These are phyloP conservation scores for Ceratina australensis DNA, from an alignment of 1,140 invertebrate species.

Conservation along the genomic window DNA sequence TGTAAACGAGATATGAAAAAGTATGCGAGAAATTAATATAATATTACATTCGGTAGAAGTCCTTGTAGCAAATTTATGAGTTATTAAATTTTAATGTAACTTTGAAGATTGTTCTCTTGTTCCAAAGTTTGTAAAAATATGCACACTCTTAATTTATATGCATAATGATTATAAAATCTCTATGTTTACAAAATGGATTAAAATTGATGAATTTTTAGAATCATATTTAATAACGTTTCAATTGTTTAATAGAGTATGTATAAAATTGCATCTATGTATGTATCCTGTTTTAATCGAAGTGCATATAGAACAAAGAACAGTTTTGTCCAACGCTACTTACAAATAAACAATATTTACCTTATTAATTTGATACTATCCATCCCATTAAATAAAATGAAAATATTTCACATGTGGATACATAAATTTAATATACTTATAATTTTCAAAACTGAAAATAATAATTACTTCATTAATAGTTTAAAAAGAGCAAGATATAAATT, in stretches of 20 bases:
- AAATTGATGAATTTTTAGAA: background rate
- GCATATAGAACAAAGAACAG: conserved; percentile 4
- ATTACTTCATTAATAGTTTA: conserved; percentile 18
- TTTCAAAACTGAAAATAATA: conserved; percentile 34
- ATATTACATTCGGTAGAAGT: conserved; percentile 5
- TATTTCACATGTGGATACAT: conserved; percentile 19
- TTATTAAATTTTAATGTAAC: conserved; percentile 1
- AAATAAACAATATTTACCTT: conserved; percentile 18
- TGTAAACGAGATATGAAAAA: conserved; percentile 8
- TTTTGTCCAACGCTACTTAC: conserved; percentile 11
- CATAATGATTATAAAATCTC: background rate
- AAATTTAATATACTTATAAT: conserved; percentile 32
- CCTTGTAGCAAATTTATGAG: background rate
- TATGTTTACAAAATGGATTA: conserved; percentile 7
- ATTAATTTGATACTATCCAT: conserved; percentile 34
- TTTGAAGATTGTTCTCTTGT: background rate
- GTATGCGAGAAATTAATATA: conserved; percentile 7
- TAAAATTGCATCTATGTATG: conserved; percentile 8
- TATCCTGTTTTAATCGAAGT: background rate
- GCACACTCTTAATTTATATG: conserved; percentile 7
- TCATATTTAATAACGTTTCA: background rate
- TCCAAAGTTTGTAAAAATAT: background rate
- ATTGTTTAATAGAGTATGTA: conserved; percentile 18
- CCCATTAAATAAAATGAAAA: conserved; percentile 30
- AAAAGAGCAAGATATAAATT: background rate